These are phyloP conservation scores for Chloropsis cyanopogon DNA, from an alignment of 2,113 vertebrate genomes.

Conservation along the genomic window DNA sequence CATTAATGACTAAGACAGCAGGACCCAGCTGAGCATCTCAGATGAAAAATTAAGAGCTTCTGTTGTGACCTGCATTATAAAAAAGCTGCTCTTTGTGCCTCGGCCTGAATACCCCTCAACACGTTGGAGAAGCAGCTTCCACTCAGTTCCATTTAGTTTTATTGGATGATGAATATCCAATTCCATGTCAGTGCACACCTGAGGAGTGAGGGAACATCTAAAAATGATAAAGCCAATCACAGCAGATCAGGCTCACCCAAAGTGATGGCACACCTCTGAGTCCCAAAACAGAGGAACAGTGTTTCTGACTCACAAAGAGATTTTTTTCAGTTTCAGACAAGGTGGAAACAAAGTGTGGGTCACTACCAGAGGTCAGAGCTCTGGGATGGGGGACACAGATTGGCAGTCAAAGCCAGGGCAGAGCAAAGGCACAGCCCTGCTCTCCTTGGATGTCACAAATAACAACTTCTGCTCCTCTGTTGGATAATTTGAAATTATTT, in stretches of 20 bases:
- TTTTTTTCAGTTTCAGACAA: not conserved
- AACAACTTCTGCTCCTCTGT: accelerated
- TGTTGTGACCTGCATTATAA: not conserved
- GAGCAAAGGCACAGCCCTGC: not conserved
- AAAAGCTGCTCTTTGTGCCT: not conserved
- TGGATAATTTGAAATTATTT: not conserved
- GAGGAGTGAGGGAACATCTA: not conserved
- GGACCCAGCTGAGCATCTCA: not conserved
- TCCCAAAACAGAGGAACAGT: no score
- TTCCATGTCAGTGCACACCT: not conserved
- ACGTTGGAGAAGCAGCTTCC: not conserved
- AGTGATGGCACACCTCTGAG: not conserved
- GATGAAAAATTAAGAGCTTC: not conserved
- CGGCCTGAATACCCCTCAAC: not conserved
- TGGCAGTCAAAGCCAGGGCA: not conserved
- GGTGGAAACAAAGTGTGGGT: not conserved
- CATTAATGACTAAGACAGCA: not conserved
- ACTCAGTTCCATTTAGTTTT: not conserved
- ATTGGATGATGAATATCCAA: not conserved
- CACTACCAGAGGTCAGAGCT: not conserved
- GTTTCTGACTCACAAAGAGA: not conserved
- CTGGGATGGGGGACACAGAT: accelerated
- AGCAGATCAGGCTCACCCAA: not conserved
- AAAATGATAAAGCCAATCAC: not conserved
- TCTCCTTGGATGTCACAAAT: not conserved